phyloP scores from a whole-genome alignment of 2,113 vertebrate genomes.

The Mirza zaza region DNA sequence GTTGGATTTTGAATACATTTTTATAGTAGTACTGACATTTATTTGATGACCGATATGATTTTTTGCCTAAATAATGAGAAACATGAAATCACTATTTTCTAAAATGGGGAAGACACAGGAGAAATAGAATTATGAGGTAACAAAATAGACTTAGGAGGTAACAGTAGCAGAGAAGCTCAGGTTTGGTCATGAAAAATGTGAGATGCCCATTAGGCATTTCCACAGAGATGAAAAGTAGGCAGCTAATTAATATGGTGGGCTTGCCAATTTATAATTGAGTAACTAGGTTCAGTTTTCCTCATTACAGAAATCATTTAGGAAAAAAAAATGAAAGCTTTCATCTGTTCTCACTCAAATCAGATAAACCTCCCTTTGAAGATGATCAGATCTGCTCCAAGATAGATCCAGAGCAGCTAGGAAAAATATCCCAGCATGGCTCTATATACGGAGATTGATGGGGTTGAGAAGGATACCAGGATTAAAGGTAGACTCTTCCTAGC shows the following conservation, averaged over 20 bases:
- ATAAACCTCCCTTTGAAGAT: neutral
- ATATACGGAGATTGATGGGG: neutral
- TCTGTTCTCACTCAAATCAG: neutral
- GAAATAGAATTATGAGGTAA: neutral
- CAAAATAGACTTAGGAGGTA: neutral
- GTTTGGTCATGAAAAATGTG: neutral
- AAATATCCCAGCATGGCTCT: neutral
- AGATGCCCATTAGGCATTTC: neutral
- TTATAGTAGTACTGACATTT: neutral
- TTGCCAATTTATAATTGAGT: neutral
- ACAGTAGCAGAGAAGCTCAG: neutral
- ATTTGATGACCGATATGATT: neutral
- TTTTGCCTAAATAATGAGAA: neutral
- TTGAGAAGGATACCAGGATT: neutral
- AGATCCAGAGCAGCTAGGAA: neutral
- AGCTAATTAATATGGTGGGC: neutral
- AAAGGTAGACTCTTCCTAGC: neutral
- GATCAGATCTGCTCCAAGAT: neutral
- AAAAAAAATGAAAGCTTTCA: neutral
- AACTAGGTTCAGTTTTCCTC: neutral
- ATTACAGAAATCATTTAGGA: neutral
- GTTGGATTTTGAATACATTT: neutral
- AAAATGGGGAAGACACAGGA: neutral
- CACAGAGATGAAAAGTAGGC: neutral
- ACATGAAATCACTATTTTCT: neutral